Base-by-base conservation (phyloP, 2,113 vertebrate genomes). In the Hiodon alosoides region DNA sequence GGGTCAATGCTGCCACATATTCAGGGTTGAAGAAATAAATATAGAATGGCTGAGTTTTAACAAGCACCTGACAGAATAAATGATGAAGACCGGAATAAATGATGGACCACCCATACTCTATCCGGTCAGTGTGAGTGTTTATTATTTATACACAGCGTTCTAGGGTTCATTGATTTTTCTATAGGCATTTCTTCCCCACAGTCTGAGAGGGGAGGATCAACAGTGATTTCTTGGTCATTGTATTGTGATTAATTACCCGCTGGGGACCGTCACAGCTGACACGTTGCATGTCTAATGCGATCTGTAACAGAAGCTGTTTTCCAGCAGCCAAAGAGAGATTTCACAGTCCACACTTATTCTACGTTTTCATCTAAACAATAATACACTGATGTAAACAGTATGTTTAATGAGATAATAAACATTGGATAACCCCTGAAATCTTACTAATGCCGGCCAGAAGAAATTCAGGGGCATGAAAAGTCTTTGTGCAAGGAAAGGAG, bases 71-170 rank as follows among this genome's bases (percentile, higher is more conserved):
- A 64, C 17, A 67, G 74, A 74, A 61, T 72, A 76, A 79, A 69
- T 66, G 67, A 66, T 69, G 64, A 59, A 71, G 67, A 68, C 66
- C 72, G 60, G 31, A 31, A 31, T 31, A 31, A 31, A 31, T 2
- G 31, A 31, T 31, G 31, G 31, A 31, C 31, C 31, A 31, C 52
- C 61, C 67, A 60, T 61, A 77, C 60, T 74, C 75, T 61, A 69
- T 79, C 75, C 67, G 67, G 76, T 77, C 72, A 75, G 61, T 17
- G 51, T 70, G 54, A 74, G 69, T 72, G 72, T 78, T 75, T 78
- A 78, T 80, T 78, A 76, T 80, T 80, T 78, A 80, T 80, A 75
- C 79, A 80, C 71, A 60, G 62, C 76, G 65, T 72, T 80, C 55
- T 75, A 60, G 67, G 71, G 74, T 59, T 47, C 73, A 80, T 80